These are phyloP conservation scores for Saccostrea glomerata DNA, from an alignment of 1,140 invertebrate species.

Conservation along the genomic window DNA sequence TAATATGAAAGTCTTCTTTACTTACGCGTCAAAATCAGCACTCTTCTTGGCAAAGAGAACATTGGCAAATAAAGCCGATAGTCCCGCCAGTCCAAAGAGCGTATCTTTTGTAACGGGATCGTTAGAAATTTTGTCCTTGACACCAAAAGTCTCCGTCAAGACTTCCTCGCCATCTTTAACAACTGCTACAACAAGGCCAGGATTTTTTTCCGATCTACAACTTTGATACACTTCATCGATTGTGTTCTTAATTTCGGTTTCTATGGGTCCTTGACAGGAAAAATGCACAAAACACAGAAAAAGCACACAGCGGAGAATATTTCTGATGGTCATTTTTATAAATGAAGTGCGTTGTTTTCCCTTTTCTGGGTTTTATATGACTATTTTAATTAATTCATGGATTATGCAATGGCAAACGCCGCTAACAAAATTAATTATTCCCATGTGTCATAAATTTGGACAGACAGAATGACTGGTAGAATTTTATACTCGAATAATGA, in stretches of 20 bases:
- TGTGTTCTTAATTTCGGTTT: neutral
- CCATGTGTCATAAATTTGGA: neutral
- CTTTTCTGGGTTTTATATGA: neutral
- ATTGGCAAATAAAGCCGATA: conserved; percentile 43
- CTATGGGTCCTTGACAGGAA: neutral
- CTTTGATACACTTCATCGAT: neutral
- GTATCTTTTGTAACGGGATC: conserved; percentile 54
- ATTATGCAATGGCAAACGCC: conserved; percentile 19
- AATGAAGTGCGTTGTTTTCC: neutral
- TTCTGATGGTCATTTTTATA: conserved; percentile 1
- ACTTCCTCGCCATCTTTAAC: conserved; percentile 62
- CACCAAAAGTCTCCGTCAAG: conserved; percentile 57
- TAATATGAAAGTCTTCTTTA: neutral
- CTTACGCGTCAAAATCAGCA: neutral
- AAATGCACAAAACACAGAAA: neutral
- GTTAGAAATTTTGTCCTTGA: conserved; percentile 49
- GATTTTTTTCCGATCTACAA: conserved; percentile 37
- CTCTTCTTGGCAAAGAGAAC: neutral
- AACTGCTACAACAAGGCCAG: conserved; percentile 56
- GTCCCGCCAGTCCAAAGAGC: conserved; percentile 60
- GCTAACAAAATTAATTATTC: conserved; percentile 14
- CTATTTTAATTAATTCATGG: conserved; percentile 20
- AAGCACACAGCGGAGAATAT: neutral
- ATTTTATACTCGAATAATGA: neutral
- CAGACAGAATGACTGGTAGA: neutral